Evolutionary conservation across 2,888 invertebrate species (phyloP).

Genomic region (Cerastis rubricosa): DNA sequence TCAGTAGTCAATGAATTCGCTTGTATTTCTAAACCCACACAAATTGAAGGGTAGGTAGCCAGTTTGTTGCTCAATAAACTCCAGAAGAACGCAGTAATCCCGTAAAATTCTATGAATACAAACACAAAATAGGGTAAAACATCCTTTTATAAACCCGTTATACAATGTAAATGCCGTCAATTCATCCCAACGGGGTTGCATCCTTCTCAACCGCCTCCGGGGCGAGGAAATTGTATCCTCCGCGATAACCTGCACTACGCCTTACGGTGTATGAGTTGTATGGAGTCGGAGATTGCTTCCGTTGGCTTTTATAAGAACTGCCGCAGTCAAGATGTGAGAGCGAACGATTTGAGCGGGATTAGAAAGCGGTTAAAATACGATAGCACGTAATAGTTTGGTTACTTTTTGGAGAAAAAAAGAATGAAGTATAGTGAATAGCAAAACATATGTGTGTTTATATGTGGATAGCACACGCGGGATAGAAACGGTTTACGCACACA

Average conservation of each 20-base stretch:
- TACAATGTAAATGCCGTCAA: neutral
- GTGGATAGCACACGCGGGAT: neutral
- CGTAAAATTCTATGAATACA: slow-evolving; percentile 17
- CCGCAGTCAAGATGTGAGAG: slow-evolving; percentile 14
- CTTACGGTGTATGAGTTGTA: neutral
- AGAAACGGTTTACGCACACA: neutral
- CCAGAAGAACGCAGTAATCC: neutral
- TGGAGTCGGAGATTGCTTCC: slow-evolving; percentile 31
- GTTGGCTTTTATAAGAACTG: neutral
- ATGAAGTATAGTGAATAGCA: neutral
- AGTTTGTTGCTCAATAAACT: neutral
- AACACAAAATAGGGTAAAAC: slow-evolving; percentile 7
- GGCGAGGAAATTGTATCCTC: slow-evolving; percentile 48
- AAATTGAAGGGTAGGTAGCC: neutral
- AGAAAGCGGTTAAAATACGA: neutral
- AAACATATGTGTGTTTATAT: neutral
- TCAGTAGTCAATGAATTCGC: neutral
- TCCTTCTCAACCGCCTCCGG: slow-evolving; percentile 33
- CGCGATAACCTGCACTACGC: slow-evolving; percentile 22
- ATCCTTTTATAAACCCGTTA: neutral
- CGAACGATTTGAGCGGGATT: neutral
- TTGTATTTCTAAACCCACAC: neutral
- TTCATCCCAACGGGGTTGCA: slow-evolving; percentile 7
- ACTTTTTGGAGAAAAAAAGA: neutral
- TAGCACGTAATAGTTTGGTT: neutral